Evolutionary conservation across 2,797 vertebrate genomes (phyloP).

Genomic region (Sebastes alutus): DNA sequence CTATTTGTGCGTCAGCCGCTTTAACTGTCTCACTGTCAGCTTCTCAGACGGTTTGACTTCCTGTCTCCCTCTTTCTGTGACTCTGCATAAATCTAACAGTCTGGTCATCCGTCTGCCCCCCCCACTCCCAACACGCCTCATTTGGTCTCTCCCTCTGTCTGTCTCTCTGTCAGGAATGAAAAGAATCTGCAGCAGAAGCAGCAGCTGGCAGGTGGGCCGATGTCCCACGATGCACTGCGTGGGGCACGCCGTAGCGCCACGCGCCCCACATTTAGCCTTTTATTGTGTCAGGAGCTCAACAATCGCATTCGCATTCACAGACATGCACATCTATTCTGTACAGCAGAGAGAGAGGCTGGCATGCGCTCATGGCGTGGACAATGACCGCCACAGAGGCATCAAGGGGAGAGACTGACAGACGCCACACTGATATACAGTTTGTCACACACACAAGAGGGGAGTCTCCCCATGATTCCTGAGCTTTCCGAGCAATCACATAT

Average conservation of each 20-base stretch:
- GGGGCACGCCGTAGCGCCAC: constrained; percentile 32
- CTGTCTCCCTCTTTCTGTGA: background rate
- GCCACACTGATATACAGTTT: background rate
- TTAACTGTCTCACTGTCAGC: background rate
- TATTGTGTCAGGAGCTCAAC: constrained; percentile 56
- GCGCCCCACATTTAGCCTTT: constrained; percentile 42
- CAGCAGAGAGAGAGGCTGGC: constrained; percentile 26
- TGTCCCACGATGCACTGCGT: constrained; percentile 59
- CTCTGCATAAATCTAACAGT: background rate
- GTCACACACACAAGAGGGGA: background rate
- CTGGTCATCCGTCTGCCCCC: background rate
- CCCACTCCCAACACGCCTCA: background rate
- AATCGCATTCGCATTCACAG: constrained; percentile 27
- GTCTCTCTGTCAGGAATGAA: constrained; percentile 68
- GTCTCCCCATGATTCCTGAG: background rate
- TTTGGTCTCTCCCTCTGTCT: constrained; percentile 9
- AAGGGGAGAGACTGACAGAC: background rate
- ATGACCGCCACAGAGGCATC: constrained; percentile 23
- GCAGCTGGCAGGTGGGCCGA: constrained; percentile 75
- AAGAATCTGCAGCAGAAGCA: constrained; percentile 79
- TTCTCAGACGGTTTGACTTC: background rate
- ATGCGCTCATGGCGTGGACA: constrained; percentile 24
- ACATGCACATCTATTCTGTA: constrained; percentile 24
- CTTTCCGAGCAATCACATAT: background rate
- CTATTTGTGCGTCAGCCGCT: background rate